A percentile compares a stretch with the other conserved stretches of the same genome.
Conservation (phyloP, 2,113 vertebrate genomes). For the Naja naja region DNA sequence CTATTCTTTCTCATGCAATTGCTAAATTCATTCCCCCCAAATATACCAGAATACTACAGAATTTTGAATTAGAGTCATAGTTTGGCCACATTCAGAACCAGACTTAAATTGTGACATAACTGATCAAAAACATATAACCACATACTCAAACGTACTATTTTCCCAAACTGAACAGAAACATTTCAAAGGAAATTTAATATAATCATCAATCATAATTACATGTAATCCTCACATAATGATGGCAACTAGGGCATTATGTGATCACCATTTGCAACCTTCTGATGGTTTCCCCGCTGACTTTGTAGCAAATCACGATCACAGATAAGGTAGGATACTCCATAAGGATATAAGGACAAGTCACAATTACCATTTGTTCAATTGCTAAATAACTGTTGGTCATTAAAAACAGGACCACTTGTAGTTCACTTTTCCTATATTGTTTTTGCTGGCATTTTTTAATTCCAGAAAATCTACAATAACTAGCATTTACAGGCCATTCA, state of each 20-base stretch:
- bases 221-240: neutral
- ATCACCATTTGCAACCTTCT: neutral
- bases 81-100: neutral
- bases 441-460: neutral
- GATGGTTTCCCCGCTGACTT: neutral
- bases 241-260: neutral
- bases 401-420: neutral
- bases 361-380: neutral
- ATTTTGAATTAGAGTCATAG: neutral
- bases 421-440: neutral
- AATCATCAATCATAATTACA: neutral
- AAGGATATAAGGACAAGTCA: neutral
- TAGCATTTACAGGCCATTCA: neutral
- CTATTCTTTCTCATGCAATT: neutral
- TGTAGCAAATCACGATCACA: neutral
- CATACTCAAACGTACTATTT: neutral
- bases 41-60: neutral
- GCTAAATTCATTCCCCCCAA: neutral
- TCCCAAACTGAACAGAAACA: neutral
- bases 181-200: neutral
- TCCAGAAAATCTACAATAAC: neutral
- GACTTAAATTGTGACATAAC: neutral
- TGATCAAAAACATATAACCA: neutral
- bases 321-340: neutral
- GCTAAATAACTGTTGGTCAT: neutral